Evolutionary conservation across 2,888 invertebrate species (phyloP).

Genomic region (Chalcosyrphus nemorum): DNA sequence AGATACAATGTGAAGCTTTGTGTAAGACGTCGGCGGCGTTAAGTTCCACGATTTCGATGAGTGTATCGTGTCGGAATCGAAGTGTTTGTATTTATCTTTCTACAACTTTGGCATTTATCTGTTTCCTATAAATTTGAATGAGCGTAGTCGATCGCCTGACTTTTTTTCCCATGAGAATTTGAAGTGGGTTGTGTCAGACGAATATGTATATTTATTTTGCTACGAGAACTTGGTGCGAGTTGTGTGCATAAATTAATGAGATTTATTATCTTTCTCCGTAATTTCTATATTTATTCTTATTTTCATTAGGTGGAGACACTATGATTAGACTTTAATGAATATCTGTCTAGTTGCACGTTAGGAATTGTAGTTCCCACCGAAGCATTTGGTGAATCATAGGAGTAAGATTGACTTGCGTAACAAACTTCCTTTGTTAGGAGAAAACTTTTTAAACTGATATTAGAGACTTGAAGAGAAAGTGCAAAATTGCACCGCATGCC

Average conservation of each 20-base stretch:
- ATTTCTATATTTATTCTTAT: neutral
- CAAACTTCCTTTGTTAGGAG: no score
- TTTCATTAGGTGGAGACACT: neutral
- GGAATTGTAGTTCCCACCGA: no score
- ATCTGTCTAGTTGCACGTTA: no score
- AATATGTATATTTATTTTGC: neutral
- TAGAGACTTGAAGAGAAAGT: no score
- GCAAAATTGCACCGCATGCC: no score
- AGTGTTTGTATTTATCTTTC: neutral
- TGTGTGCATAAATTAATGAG: neutral
- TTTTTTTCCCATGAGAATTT: conserved; percentile 39
- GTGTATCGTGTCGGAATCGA: neutral
- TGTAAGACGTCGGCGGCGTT: neutral
- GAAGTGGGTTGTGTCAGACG: neutral
- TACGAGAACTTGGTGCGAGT: neutral
- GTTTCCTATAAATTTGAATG: neutral
- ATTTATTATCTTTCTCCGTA: neutral
- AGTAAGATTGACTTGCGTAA: no score
- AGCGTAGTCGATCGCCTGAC: neutral
- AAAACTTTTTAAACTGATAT: no score
- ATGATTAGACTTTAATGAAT: no score
- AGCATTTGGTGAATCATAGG: no score
- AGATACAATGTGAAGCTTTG: neutral
- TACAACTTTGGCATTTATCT: conserved; percentile 11
- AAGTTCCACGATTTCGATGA: conserved; percentile 3